Conservation (phyloP, 2,888 invertebrate species). For the Nysson spinosus region DNA sequence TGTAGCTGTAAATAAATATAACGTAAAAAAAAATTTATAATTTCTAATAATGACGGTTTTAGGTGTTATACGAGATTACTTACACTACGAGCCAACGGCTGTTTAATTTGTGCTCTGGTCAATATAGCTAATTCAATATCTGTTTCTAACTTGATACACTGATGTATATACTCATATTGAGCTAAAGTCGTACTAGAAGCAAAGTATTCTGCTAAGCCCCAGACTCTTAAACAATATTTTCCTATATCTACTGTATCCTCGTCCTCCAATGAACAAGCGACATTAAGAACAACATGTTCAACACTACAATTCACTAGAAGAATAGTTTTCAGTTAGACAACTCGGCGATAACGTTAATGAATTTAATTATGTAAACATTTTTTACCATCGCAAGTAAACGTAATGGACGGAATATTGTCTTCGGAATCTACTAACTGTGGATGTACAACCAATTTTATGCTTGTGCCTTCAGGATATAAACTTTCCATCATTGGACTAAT, state of each 20-base stretch:
- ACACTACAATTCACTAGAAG: slow-evolving; percentile 89
- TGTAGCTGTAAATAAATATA: slow-evolving; percentile 78
- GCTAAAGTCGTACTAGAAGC: slow-evolving; percentile 89
- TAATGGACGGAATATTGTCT: slow-evolving; percentile 83
- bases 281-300: slow-evolving; percentile 91
- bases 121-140: slow-evolving; percentile 85
- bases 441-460: slow-evolving; percentile 92
- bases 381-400: slow-evolving; percentile 95
- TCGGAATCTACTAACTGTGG: slow-evolving; percentile 79
- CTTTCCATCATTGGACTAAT: slow-evolving; percentile 92
- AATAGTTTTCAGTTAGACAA: neutral
- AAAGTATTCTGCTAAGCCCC: slow-evolving; percentile 93
- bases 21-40: slow-evolving; percentile 8
- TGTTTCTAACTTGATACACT: slow-evolving; percentile 94
- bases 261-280: slow-evolving; percentile 89
- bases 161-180: slow-evolving; percentile 95
- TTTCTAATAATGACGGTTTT: neutral
- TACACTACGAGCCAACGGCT: slow-evolving; percentile 87
- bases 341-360: neutral
- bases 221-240: slow-evolving; percentile 85
- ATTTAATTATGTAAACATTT: neutral
- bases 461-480: slow-evolving; percentile 87
- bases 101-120: slow-evolving; percentile 81
- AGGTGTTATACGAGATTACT: slow-evolving; percentile 60
- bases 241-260: slow-evolving; percentile 83